These are phyloP conservation scores for Drosophila anomalipes DNA, from an alignment of 2,888 invertebrate genomes.

Conservation along the genomic window DNA sequence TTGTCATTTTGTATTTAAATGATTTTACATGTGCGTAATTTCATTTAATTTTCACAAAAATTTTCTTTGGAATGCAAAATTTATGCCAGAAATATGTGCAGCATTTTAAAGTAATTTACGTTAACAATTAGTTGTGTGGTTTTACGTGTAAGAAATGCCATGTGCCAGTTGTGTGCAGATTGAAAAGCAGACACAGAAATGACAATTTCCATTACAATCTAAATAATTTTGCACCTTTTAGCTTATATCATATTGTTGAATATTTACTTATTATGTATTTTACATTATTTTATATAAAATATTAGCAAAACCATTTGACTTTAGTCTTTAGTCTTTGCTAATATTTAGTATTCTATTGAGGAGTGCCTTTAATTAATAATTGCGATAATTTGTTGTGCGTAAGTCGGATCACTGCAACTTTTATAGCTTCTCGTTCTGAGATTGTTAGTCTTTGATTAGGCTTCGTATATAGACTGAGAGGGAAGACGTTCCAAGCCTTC, in stretches of 20 bases:
- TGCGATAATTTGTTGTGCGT: background rate
- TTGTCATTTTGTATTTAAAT: conserved; percentile 66
- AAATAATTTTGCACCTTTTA: background rate
- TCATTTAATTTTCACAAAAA: conserved; percentile 67
- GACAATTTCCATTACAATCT: conserved; percentile 11
- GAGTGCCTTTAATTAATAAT: background rate
- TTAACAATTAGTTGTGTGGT: conserved; percentile 45
- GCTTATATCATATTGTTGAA: background rate
- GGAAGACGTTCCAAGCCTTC: background rate
- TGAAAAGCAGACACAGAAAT: conserved; percentile 11
- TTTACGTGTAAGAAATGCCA: conserved; percentile 31
- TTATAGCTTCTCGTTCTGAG: background rate
- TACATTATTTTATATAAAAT: background rate
- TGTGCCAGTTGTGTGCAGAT: conserved; percentile 10
- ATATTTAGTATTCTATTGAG: background rate
- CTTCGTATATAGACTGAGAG: background rate
- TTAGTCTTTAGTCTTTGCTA: background rate
- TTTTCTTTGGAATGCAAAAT: conserved; percentile 57
- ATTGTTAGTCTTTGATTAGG: background rate
- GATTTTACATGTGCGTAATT: conserved; percentile 67
- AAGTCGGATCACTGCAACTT: background rate
- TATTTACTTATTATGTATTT: background rate
- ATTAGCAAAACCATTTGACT: background rate
- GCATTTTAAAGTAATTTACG: conserved; percentile 68
- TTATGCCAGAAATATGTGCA: conserved; percentile 74